Conservation (phyloP, 2,113 vertebrate genomes). For the Pluvianellus socialis region DNA sequence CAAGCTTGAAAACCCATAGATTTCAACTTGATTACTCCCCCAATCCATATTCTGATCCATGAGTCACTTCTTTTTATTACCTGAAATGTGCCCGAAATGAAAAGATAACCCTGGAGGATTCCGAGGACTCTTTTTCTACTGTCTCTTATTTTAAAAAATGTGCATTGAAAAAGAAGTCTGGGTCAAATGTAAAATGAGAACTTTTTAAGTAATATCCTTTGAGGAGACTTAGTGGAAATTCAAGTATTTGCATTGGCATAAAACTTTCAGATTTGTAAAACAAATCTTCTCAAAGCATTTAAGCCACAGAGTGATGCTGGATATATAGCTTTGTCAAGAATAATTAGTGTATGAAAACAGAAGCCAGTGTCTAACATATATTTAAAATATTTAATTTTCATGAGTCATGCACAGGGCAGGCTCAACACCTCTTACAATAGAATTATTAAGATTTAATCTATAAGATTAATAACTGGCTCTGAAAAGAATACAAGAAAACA, state of each 20-base stretch:
- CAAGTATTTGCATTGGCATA: background rate
- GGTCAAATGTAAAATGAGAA: background rate
- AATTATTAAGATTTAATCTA: background rate
- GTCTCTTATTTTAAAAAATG: background rate
- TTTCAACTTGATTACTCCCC: background rate
- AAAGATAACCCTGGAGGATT: background rate
- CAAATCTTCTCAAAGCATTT: background rate
- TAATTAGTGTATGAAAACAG: background rate
- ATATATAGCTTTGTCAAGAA: background rate
- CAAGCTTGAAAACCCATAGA: background rate
- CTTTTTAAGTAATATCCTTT: background rate
- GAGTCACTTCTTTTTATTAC: background rate
- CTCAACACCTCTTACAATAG: background rate
- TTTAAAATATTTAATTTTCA: background rate
- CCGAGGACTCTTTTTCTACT: background rate
- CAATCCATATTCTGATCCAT: background rate
- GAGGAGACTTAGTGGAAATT: background rate
- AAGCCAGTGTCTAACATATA: background rate
- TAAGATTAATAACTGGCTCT: background rate
- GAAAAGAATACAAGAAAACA: background rate
- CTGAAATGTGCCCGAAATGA: background rate
- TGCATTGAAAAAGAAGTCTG: background rate
- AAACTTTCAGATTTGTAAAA: background rate
- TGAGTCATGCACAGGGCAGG: background rate
- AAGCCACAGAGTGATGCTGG: background rate